Evolutionary conservation across 2,113 vertebrate genomes (phyloP), one percentile per base, ranked within the genome.

Genomic region (Sapajus apella): DNA sequence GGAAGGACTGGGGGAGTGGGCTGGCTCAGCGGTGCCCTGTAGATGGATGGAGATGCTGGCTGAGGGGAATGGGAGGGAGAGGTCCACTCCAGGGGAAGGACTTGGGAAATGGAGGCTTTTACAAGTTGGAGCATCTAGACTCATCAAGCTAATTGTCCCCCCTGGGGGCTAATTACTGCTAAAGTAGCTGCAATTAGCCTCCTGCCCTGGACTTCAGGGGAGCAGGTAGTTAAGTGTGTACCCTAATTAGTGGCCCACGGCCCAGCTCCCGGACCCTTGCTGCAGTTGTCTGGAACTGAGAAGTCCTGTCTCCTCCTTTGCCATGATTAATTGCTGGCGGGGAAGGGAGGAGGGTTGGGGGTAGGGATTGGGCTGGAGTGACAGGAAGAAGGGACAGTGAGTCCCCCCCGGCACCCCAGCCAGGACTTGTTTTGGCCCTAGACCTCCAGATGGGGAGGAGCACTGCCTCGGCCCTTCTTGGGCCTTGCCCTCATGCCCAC

Each of bases 71-170:
- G 21, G 40, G 30, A 27, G 32, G 61, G 82, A 50, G 32, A 47
- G 43, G 79, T 25, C 30, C 50, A 87, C 95, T 91, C 76, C 40
- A 18, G 70, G 8, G 32, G 84, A n/a, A 72, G 20, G 92, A 70
- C 40, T 87, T 86, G 82, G 88, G 73, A 92, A 88, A 72, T 21
- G 40, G 91, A 90, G 90, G 55, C 87, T 90, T 96, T 96, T 97
- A 94, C 66, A 91, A 94, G 93, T 37, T 16, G 45, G 76, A 96
- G 55, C 95, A 82, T 91, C 95, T 86, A 97, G 94, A 81, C 91
- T 98, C 97, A 98, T 98, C 98, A 97, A 84, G 92, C 87, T 98
- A 98, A 98, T 98, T 97, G 96, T 97, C n/a, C 96, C 96, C 84
- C 98, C 96, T 92, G 87, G 96, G 96, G 97, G 95, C 95, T 98